Percentiles rank a stretch among this genome's conserved stretches.
Conservation (phyloP, 2,888 invertebrate genomes). For the Hofmannophila pseudospretella region DNA sequence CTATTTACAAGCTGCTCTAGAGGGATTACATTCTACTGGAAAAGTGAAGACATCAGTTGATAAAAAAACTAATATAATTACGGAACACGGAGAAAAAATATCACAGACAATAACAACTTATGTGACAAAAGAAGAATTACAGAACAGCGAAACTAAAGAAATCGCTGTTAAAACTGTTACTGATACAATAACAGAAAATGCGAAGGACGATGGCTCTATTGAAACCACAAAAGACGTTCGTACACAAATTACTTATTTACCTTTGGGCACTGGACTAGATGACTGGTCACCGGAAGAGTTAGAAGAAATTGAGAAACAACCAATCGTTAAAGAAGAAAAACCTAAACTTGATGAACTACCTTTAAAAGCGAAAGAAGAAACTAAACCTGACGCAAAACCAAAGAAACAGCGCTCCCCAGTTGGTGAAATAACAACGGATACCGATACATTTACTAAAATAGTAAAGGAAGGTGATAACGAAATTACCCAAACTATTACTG, state of each 20-base stretch:
- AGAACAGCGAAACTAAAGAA: slow-evolving; percentile 51
- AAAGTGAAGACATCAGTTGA: slow-evolving; percentile 62
- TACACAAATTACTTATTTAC: slow-evolving; percentile 70
- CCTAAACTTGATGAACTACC: slow-evolving; percentile 34
- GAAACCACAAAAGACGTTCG: slow-evolving; percentile 71
- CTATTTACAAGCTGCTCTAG: slow-evolving; percentile 64
- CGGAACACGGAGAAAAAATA: slow-evolving; percentile 61
- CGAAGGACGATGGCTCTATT: slow-evolving; percentile 54
- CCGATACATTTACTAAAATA: slow-evolving; percentile 64
- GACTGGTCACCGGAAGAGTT: slow-evolving; percentile 68
- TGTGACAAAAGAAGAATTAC: slow-evolving; percentile 66
- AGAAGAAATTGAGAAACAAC: slow-evolving; percentile 56
- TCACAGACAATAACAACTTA: slow-evolving; percentile 63
- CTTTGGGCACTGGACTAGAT: slow-evolving; percentile 61
- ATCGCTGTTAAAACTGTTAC: slow-evolving; percentile 67
- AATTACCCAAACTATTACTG: slow-evolving; percentile 66
- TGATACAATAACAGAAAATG: slow-evolving; percentile 66
- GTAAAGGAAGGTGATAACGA: slow-evolving; percentile 64
- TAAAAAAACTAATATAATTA: slow-evolving; percentile 70
- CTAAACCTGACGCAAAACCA: slow-evolving; percentile 35
- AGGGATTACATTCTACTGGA: slow-evolving; percentile 58
- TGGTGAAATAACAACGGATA: slow-evolving; percentile 67
- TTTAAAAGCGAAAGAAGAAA: slow-evolving; percentile 26
- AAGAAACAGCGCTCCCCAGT: slow-evolving; percentile 65
- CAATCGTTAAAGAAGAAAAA: slow-evolving; percentile 35